Conservation (phyloP, 2,797 vertebrate genomes). For the Pseudochirops cupreus region DNA sequence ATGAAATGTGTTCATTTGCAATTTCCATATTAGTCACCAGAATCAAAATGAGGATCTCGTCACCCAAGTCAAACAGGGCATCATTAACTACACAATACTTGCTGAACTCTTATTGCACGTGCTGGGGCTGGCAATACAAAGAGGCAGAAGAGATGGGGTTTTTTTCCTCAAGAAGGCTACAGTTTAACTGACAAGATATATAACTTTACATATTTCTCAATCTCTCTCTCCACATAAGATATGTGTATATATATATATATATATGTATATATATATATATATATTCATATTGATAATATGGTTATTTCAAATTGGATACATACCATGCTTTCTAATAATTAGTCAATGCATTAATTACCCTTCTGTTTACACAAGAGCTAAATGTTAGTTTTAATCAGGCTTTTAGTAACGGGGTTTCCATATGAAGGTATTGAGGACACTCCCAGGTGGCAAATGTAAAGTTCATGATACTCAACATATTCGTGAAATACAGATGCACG, state of each 20-base stretch:
- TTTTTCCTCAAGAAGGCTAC: background rate
- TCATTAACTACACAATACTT: background rate
- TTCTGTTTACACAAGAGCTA: background rate
- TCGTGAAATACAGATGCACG: background rate
- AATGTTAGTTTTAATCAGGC: background rate
- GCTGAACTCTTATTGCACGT: background rate
- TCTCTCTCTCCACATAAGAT: too few species aligned
- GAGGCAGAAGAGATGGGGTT: background rate
- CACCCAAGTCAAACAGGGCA: background rate
- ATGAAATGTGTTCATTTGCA: background rate
- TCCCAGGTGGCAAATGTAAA: background rate
- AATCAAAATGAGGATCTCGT: background rate
- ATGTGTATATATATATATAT: background rate
- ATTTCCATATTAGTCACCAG: background rate
- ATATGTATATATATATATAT: background rate
- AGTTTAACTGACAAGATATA: background rate
- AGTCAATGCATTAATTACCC: background rate
- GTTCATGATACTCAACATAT: background rate
- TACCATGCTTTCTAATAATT: background rate
- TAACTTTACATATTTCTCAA: background rate
- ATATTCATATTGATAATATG: background rate
- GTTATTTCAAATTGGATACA: background rate
- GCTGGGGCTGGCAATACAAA: background rate
- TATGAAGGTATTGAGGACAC: background rate
- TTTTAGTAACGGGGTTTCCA: background rate